Evolutionary conservation across 1,140 invertebrate genomes (phyloP).

Genomic region (Zaprionus inermis): DNA sequence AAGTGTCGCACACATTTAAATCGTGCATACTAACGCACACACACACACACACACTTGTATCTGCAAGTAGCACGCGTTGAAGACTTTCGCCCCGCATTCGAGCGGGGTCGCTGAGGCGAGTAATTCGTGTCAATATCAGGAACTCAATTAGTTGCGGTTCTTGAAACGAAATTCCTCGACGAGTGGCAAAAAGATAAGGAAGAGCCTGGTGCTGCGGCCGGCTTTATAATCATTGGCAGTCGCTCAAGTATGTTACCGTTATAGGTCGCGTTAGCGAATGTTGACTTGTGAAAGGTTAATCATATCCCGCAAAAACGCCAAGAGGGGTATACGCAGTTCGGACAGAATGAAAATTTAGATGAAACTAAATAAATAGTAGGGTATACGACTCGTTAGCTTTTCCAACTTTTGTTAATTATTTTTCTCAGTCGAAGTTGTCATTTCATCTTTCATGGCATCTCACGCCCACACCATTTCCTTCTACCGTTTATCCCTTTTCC

Average conservation of each 20-base stretch:
- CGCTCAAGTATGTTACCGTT: slow-evolving; percentile 67
- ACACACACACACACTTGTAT: not conserved
- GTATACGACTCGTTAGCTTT: too few species aligned
- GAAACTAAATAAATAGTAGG: too few species aligned
- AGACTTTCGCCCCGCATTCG: too few species aligned
- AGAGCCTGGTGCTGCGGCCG: too few species aligned
- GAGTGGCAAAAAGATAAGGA: slow-evolving; percentile 10
- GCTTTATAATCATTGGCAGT: slow-evolving; percentile 28
- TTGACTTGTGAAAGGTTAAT: not conserved
- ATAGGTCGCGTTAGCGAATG: slow-evolving; percentile 53
- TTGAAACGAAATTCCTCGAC: slow-evolving; percentile 56
- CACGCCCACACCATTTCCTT: slow-evolving; percentile 27
- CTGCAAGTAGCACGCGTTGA: not conserved
- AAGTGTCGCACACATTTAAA: slow-evolving; percentile 46
- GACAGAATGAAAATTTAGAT: too few species aligned
- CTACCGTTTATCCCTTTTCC: slow-evolving; percentile 51
- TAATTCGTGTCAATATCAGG: slow-evolving; percentile 80
- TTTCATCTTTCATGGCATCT: slow-evolving; percentile 54
- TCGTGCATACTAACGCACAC: slow-evolving; percentile 22
- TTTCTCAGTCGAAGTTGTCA: slow-evolving; percentile 58
- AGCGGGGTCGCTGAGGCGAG: slow-evolving; percentile 56
- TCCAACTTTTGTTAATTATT: slow-evolving; percentile 59
- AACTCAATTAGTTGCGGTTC: slow-evolving; percentile 78
- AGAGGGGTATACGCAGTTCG: not conserved
- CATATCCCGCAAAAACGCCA: not conserved